Evolutionary conservation across 2,113 vertebrate species (phyloP), one percentile per base, ranked within the genome.

Genomic region (Syngnathus scovelli): DNA sequence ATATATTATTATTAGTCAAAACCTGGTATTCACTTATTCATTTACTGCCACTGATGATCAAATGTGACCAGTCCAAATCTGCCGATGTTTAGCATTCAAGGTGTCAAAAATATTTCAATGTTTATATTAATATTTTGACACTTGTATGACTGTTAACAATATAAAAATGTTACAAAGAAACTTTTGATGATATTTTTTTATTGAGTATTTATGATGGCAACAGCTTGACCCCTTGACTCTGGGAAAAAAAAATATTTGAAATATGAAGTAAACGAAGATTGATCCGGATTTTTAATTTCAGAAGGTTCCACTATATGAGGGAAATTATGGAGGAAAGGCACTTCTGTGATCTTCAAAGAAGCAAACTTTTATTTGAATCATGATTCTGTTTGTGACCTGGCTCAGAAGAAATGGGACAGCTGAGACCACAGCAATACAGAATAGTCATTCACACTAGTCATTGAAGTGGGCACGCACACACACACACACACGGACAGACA

Each of bases 381-480:
- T 49, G 39, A 27, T 38, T 49, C 49, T 71, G 67, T 13, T 56
- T 74, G 68, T 72, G 76, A 54, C 68, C 49, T 5, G 41, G 37
- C n/a, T 79, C 1, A 72, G 59, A 79, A 60, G 64, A 76, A 67
- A 70, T 38, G 33, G 64, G 78, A 79, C 61, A 44, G 65, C 27
- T 1, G 46, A 72, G 56, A 77, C 67, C 65, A 16, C 78, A 70
- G 46, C n/a, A 49, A 41, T 56, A 38, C 60, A 81, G 71, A 71
- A 70, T 27, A 71, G 64, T 70, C 70, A 64, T 67, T 68, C 36
- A 69, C 55, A 75, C 80, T 78, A 80, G 68, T 76, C 71, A 76
- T 55, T 58, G 55, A 58, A 77, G 56, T 12, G 59, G 58, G 72
- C 76, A 62, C 59, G 51, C 64, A 54, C 46, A 52, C 12, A 58